A percentile compares a stretch with the other conserved stretches of the same genome.
Evolutionary conservation across 1,140 invertebrate species (phyloP).

Genomic region (Plectus sambesii): DNA sequence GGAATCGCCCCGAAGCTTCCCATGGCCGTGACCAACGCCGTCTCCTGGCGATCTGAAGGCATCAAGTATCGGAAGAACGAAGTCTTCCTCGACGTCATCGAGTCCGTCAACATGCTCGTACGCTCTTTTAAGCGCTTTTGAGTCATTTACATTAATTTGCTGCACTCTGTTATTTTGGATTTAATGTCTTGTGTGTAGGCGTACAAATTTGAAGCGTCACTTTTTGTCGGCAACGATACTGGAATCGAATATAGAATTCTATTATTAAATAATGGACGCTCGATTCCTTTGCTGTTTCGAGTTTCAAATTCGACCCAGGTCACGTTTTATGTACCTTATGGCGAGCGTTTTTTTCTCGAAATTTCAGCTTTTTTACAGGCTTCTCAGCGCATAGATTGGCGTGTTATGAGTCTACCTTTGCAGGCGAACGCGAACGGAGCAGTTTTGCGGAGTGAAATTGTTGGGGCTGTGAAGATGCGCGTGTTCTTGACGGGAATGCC

Average conservation of each 20-base stretch:
- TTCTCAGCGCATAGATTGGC: not conserved
- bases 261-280: too few relatives aligned
- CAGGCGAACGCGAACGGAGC: constrained; percentile 92
- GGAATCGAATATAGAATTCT: too few relatives aligned
- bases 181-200: not conserved
- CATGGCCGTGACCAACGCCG: constrained; percentile 98
- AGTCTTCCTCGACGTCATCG: constrained; percentile 98
- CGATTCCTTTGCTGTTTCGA: too few relatives aligned
- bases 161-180: not conserved
- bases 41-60: constrained; percentile 96
- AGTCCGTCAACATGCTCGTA: constrained; percentile 86
- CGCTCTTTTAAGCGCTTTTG: constrained; percentile 26
- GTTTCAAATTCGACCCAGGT: too few relatives aligned
- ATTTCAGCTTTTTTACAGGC: constrained; percentile 7
- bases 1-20: constrained; percentile 80
- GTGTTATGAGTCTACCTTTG: constrained; percentile 17
- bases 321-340: too few relatives aligned
- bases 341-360: not conserved
- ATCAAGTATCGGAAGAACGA: constrained; percentile 99
- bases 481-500: constrained; percentile 99
- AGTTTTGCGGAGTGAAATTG: constrained; percentile 92
- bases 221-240: too few relatives aligned
- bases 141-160: constrained; percentile 1
- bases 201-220: not conserved
- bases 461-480: constrained; percentile 97